Conservation (phyloP, 2,797 vertebrate genomes). For the Hapalemur alaotrensis region DNA sequence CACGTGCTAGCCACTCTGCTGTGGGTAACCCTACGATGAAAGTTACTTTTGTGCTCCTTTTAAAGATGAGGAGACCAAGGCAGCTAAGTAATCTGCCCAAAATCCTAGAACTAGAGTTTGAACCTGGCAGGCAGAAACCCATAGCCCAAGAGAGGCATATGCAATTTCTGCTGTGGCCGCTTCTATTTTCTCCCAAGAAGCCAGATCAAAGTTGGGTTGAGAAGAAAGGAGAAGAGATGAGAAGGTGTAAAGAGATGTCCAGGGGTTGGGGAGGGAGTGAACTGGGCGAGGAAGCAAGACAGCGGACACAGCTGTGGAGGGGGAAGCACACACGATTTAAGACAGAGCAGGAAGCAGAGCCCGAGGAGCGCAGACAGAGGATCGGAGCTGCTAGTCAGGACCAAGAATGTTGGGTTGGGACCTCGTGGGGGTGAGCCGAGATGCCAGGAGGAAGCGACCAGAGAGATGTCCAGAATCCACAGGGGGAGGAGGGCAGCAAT, state of each 20-base stretch:
- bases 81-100: background rate
- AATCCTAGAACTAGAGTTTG: background rate
- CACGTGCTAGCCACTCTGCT: background rate
- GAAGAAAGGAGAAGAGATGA: too few species aligned
- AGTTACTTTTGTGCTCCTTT: background rate
- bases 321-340: fast-evolving
- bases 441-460: background rate
- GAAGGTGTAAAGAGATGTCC: background rate
- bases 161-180: background rate
- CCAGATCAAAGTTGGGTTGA: fast-evolving
- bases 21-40: background rate
- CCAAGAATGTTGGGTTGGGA: background rate
- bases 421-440: background rate
- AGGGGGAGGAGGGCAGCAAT: background rate
- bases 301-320: fast-evolving
- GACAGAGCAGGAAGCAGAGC: background rate
- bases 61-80: background rate
- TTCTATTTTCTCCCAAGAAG: background rate
- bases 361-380: background rate
- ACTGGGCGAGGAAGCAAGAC: background rate
- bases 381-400: background rate
- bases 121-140: background rate
- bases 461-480: background rate
- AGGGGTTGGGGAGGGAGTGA: background rate
- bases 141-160: background rate